Evolutionary conservation across 1,140 invertebrate genomes (phyloP).

Genomic region (Leptestheria dahalacensis): DNA sequence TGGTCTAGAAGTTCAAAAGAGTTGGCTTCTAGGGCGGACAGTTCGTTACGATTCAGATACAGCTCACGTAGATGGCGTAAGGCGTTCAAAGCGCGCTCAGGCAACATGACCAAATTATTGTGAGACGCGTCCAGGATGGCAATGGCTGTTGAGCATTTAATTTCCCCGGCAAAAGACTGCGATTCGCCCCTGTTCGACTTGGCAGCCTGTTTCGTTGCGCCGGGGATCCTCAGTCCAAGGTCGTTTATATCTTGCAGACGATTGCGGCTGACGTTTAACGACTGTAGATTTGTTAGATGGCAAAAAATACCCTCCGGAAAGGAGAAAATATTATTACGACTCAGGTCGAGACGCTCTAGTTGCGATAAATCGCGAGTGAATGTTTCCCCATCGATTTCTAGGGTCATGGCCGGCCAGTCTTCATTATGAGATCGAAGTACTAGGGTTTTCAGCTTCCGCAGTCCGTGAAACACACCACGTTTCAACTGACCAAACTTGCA

Average conservation of each 20-base stretch:
- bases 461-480: conserved; percentile 61
- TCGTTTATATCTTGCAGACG: conserved; percentile 62
- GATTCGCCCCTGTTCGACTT: conserved; percentile 41
- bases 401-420: conserved; percentile 68
- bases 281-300: conserved; percentile 53
- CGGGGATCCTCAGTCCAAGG: conserved; percentile 37
- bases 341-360: conserved; percentile 63
- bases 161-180: conserved; percentile 12
- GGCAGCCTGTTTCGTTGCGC: conserved; percentile 18
- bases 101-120: conserved; percentile 73
- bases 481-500: conserved; percentile 80
- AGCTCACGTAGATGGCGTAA: conserved; percentile 62
- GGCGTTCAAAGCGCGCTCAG: conserved; percentile 70
- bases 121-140: conserved; percentile 65
- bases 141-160: conserved; percentile 53
- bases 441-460: conserved; percentile 62
- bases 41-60: conserved; percentile 68
- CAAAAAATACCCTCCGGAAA: conserved; percentile 70
- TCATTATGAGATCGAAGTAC: conserved; percentile 75
- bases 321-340: conserved; percentile 71
- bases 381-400: conserved; percentile 56
- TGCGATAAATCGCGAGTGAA: conserved; percentile 57
- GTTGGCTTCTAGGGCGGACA: conserved; percentile 64
- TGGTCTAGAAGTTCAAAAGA: conserved; percentile 68
- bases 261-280: conserved; percentile 66